Evolutionary conservation across 2,888 invertebrate species (phyloP), one percentile per base, ranked within the genome.

Genomic region (Melieria picta): DNA sequence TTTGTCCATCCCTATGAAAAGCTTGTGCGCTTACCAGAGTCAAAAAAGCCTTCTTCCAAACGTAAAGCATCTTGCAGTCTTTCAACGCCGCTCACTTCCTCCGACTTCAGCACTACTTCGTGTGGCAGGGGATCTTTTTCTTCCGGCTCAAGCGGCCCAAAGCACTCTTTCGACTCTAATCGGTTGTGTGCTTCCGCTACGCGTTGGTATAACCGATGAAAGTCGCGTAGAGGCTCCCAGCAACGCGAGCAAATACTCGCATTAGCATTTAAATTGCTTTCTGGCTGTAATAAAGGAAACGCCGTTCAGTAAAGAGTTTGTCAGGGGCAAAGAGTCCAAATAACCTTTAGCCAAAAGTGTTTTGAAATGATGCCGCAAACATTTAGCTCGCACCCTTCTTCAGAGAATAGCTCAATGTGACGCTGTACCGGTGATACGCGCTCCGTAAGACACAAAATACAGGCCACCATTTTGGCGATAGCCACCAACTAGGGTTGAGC

Each of bases 301-400:
- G 67, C 43, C 10, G 46, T 47, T 43, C 48, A 16, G 9, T 13
- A 10, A 13, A 56, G n/a, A 10, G 16, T 47, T 50, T 7, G n/a
- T 56, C 7, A 13, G 10, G 48, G 48, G 47, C 63, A 57, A 74
- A 42, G 57, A 30, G 30, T 30, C 30, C 30, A 30, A 73, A 77
- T 80, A 79, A 85, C 85, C 80, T 82, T 81, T 56, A 85, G 78
- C 81, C 84, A 83, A 69, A 85, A 84, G 72, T 85, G 82, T 76
- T 85, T 83, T 64, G 79, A 79, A 72, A 85, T 82, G 65, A 81
- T 84, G 65, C 75, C 75, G 73, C 80, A 80, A 71, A 84, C 80
- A 67, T 80, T 80, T 5, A 82, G 74, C 62, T 80, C 77, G 63
- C 78, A 67, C 4, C 84, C 84, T 47, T 81, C 79, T 0, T 79